phyloP scores from a whole-genome alignment of 2,888 invertebrate species.

The Netelia inedita region DNA sequence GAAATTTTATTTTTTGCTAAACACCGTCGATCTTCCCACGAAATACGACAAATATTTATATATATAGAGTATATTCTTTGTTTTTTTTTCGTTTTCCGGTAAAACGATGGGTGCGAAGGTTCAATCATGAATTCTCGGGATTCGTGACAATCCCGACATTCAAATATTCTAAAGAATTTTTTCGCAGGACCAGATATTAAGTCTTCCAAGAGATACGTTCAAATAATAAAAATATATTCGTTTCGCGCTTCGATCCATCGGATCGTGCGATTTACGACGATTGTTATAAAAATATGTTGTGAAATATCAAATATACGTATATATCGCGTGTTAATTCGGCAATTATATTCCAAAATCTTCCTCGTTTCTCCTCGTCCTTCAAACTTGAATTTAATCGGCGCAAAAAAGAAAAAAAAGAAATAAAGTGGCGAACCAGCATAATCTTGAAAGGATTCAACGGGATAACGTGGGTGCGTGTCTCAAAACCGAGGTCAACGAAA shows the following conservation, averaged over 20 bases:
- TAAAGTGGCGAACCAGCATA: not conserved
- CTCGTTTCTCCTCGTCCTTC: too few relatives aligned
- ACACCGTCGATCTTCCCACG: not conserved
- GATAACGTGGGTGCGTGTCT: conserved; percentile 49
- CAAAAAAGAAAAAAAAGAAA: conserved; percentile 4
- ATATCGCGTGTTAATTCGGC: conserved; percentile 31
- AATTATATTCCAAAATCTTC: not conserved
- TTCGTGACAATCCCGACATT: not conserved
- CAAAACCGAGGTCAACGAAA: conserved; percentile 80
- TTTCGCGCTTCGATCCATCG: conserved; percentile 5
- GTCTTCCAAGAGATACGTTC: conserved; percentile 31
- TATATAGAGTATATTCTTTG: not conserved
- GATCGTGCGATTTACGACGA: conserved; percentile 25
- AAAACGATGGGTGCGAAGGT: not conserved
- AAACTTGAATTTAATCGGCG: not conserved
- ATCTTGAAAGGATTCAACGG: conserved; percentile 46
- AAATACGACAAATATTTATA: conserved; percentile 3
- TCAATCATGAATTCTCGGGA: not conserved
- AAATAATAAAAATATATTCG: conserved; percentile 25
- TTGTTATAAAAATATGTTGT: conserved; percentile 29
- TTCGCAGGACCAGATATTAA: conserved; percentile 15
- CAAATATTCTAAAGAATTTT: not conserved
- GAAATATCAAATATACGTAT: conserved; percentile 34
- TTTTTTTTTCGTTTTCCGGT: not conserved
- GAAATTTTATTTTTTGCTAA: too few relatives aligned